A percentile compares a stretch with the other conserved stretches of the same genome.
Conservation (phyloP, 2,797 vertebrate genomes). For the Spinibarbus caldwelli region DNA sequence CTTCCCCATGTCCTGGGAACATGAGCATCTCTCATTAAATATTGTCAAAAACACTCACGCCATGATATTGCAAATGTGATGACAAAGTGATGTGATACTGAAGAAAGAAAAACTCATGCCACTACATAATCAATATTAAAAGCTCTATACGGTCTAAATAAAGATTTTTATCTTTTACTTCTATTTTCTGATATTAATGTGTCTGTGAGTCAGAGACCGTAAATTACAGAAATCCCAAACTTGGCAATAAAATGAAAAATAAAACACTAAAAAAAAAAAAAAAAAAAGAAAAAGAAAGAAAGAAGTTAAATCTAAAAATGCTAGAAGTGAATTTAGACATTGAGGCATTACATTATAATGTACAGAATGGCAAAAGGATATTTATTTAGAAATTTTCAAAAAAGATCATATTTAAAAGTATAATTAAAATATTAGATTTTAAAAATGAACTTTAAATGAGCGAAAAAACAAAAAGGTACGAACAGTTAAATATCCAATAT, state of each 20-base stretch:
- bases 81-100: background rate
- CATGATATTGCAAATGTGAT: background rate
- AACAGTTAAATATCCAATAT: background rate
- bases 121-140: background rate
- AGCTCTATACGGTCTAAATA: background rate
- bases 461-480: background rate
- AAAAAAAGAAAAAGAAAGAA: no score
- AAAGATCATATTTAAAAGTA: background rate
- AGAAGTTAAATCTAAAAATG: background rate
- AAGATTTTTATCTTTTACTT: background rate
- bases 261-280: background rate
- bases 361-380: background rate
- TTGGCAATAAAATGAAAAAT: background rate
- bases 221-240: background rate
- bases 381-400: background rate
- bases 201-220: background rate
- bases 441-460: background rate
- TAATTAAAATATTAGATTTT: background rate
- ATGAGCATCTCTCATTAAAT: background rate
- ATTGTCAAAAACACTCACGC: background rate
- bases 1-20: slow-evolving; percentile 84
- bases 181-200: background rate
- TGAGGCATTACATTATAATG: background rate
- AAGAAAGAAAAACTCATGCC: background rate
- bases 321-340: background rate